phyloP scores from a whole-genome alignment of 2,888 invertebrate species.

The Melanotus villosus region DNA sequence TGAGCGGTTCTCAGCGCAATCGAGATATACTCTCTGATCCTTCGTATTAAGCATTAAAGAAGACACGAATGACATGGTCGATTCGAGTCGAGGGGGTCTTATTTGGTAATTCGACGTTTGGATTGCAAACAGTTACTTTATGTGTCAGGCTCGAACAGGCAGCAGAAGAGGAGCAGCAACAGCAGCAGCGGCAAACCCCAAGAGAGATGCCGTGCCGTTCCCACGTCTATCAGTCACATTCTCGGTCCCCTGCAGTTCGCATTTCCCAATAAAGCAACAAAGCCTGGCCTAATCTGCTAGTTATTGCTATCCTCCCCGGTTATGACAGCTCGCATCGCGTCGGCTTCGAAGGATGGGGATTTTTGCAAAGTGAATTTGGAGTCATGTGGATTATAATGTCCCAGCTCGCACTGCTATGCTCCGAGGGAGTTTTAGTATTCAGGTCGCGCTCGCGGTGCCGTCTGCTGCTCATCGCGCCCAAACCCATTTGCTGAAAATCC shows the following conservation, averaged over 20 bases:
- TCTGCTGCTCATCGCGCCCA: constrained; percentile 63
- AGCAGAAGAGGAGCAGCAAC: too few species aligned
- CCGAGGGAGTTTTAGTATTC: constrained; percentile 60
- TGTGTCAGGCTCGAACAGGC: constrained; percentile 37
- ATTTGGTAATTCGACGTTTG: constrained; percentile 40
- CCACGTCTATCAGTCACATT: constrained; percentile 59
- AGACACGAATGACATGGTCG: constrained; percentile 19
- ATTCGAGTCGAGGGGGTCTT: constrained; percentile 26
- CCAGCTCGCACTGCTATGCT: constrained; percentile 52
- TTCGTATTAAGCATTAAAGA: constrained; percentile 39
- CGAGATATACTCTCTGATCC: constrained; percentile 27
- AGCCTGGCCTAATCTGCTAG: constrained; percentile 59
- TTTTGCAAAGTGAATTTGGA: constrained; percentile 55
- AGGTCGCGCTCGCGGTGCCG: constrained; percentile 60
- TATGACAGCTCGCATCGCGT: constrained; percentile 50
- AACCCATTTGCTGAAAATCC: constrained; percentile 51
- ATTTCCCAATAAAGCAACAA: constrained; percentile 61
- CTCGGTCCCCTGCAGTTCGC: constrained; percentile 54
- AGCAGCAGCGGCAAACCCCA: constrained; percentile 21
- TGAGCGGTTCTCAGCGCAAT: constrained; percentile 36
- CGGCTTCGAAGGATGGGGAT: constrained; percentile 54
- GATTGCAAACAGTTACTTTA: constrained; percentile 43
- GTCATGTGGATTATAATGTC: constrained; percentile 55
- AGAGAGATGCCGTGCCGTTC: constrained; percentile 52
- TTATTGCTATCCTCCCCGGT: constrained; percentile 56